A percentile compares a stretch with the other conserved stretches of the same genome.
Conservation (phyloP, 2,797 vertebrate genomes). For the Pseudocheirus occidentalis region DNA sequence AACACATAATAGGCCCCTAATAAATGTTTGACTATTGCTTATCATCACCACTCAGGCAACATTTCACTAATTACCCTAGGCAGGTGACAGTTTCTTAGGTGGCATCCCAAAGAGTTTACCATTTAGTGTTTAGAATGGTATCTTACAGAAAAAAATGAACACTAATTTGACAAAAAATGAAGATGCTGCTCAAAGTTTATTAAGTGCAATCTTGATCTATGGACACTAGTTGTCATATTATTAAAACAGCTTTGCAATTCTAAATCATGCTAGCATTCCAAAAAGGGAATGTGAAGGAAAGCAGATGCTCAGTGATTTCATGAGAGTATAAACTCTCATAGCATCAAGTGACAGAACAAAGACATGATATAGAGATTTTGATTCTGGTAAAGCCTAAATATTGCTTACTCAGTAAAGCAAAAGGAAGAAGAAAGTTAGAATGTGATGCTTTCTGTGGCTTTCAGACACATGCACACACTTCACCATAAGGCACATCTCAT, state of each 20-base stretch:
- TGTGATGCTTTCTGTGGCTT: slow-evolving; percentile 33
- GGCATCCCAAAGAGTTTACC: not conserved
- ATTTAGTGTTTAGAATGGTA: slow-evolving; percentile 19
- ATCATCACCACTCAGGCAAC: not conserved
- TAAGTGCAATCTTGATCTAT: slow-evolving; percentile 34
- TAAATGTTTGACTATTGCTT: not conserved
- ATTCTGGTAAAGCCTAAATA: not conserved
- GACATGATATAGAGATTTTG: not conserved
- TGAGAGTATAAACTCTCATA: not conserved
- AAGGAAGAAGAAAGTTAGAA: slow-evolving; percentile 12
- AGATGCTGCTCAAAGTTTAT: slow-evolving; percentile 44
- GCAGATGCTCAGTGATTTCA: not conserved
- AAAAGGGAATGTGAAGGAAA: not conserved
- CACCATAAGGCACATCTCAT: not conserved
- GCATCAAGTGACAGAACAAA: slow-evolving; percentile 25
- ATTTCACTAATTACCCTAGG: not conserved
- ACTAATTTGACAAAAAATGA: slow-evolving; percentile 15
- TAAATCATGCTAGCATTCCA: not conserved
- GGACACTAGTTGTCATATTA: slow-evolving; percentile 11
- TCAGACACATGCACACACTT: slow-evolving; percentile 37
- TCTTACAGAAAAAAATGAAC: slow-evolving; percentile 23
- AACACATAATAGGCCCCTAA: not conserved
- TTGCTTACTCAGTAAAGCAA: slow-evolving; percentile 4
- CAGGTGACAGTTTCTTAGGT: not conserved
- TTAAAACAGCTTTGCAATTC: not conserved